Evolutionary conservation across 2,113 vertebrate species (phyloP).

Genomic region (Coptodon bakossiorum): DNA sequence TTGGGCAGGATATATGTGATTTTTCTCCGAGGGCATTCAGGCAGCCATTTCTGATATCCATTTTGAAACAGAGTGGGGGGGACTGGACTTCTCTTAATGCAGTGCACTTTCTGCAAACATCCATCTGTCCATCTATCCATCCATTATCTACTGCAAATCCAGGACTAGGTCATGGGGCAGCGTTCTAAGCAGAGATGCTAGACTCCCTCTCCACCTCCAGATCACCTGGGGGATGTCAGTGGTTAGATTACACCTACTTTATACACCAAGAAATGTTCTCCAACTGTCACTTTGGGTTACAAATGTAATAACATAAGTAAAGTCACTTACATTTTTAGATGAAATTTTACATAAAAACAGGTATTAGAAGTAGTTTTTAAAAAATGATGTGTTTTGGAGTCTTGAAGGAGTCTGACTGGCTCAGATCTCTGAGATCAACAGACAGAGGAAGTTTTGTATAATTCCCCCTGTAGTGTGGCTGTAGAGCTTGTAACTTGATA

Average conservation of each 20-base stretch:
- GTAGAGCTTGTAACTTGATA: not conserved
- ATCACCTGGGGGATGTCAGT: not conserved
- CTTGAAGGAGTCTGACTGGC: not conserved
- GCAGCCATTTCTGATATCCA: not conserved
- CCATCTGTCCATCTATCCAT: not conserved
- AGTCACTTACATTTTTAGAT: not conserved
- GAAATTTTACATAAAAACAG: not conserved
- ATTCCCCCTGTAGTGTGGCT: not conserved
- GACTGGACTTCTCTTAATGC: not conserved
- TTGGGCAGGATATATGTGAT: not conserved
- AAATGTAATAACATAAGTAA: not conserved
- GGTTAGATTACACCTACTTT: not conserved
- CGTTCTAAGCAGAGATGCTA: not conserved
- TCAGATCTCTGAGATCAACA: not conserved
- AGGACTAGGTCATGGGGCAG: not conserved
- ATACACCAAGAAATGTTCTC: not conserved
- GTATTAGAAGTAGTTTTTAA: too few species aligned
- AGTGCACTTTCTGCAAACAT: not conserved
- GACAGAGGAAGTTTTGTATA: not conserved
- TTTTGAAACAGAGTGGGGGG: not conserved
- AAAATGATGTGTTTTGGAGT: not conserved
- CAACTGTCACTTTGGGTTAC: not conserved
- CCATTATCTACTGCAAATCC: not conserved
- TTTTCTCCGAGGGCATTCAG: not conserved
- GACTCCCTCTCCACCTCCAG: not conserved